These are phyloP conservation scores for Zaprionus vittiger DNA, from an alignment of 1,140 invertebrate genomes.

Conservation along the genomic window DNA sequence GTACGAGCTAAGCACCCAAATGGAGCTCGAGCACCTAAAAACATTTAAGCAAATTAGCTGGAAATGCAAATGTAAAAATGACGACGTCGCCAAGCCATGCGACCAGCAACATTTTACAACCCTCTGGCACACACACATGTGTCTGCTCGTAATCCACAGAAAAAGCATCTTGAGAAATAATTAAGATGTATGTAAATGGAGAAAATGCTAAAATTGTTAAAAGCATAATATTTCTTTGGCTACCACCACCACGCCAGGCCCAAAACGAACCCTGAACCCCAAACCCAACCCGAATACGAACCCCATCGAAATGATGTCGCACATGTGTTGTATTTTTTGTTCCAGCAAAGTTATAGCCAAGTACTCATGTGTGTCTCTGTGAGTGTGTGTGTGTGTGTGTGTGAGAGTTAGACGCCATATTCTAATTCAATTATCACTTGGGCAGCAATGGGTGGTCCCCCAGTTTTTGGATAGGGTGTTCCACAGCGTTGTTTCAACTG, in stretches of 20 bases:
- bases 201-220: constrained; percentile 83
- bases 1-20: background rate
- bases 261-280: constrained; percentile 5
- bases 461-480: constrained; percentile 22
- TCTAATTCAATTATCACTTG: constrained; percentile 84
- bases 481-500: constrained; percentile 38
- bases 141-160: constrained; percentile 66
- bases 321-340: constrained; percentile 80
- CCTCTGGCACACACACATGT: constrained; percentile 42
- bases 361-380: constrained; percentile 24
- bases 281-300: constrained; percentile 29
- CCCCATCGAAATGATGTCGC: constrained; percentile 67
- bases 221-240: constrained; percentile 82
- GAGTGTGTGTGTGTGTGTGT: constrained; percentile 49
- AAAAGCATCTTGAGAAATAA: constrained; percentile 84
- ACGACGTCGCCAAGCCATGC: constrained; percentile 64
- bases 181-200: constrained; percentile 84
- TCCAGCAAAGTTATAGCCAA: constrained; percentile 65
- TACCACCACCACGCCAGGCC: constrained; percentile 40
- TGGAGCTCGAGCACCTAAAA: constrained; percentile 65
- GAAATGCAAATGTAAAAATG: constrained; percentile 82
- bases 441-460: constrained; percentile 40
- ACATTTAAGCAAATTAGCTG: constrained; percentile 82
- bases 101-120: constrained; percentile 74
- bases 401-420: constrained; percentile 70